Evolutionary conservation across 2,797 vertebrate genomes (phyloP).

Genomic region (Kryptopterus vitreolus): DNA sequence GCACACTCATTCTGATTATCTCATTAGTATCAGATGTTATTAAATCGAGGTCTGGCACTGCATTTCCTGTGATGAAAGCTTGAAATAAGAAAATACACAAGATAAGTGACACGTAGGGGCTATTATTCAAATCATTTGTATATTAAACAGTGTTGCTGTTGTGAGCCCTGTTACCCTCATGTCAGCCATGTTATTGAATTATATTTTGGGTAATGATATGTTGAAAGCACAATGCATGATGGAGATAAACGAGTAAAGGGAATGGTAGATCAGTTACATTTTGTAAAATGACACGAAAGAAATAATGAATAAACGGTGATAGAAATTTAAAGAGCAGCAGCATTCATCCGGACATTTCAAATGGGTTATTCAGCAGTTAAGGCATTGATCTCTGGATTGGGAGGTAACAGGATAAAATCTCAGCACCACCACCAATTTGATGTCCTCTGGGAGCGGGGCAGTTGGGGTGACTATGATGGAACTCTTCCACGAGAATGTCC

Average conservation of each 20-base stretch:
- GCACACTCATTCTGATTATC: no score
- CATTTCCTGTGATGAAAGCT: no score
- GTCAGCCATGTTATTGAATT: background rate
- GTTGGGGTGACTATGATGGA: no score
- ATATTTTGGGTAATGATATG: conserved; percentile 9
- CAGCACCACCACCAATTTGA: no score
- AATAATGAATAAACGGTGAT: background rate
- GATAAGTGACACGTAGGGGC: background rate
- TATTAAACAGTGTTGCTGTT: background rate
- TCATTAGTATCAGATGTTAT: background rate
- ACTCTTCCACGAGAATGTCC: no score
- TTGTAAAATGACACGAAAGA: background rate
- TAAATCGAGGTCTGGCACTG: background rate
- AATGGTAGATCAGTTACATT: background rate
- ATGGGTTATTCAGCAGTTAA: no score
- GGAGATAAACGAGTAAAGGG: background rate
- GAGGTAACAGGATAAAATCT: no score
- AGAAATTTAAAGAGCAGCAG: background rate
- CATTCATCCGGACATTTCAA: background rate
- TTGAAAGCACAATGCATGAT: background rate
- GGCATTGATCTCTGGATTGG: no score
- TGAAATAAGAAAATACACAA: background rate
- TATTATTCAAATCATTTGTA: background rate
- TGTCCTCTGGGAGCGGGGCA: no score
- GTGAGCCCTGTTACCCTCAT: background rate